phyloP scores from a whole-genome alignment of 2,113 vertebrate genomes.

The pig (Sus scrofa) region T2T-Sscrofa CM000816.6:80476001-80476500 shows the following conservation, averaged over 20 bases:
- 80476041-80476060: slow-evolving; percentile 5
- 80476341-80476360: neutral
- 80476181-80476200: neutral
- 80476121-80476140: too few species aligned
- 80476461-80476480: neutral
- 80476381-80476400: neutral
- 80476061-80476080: neutral
- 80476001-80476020: too few species aligned
- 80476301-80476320: neutral
- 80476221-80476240: neutral
- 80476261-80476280: neutral
- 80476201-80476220: neutral
- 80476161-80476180: neutral
- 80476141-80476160: too few species aligned
- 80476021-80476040: too few species aligned
- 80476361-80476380: neutral
- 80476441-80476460: neutral
- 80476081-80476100: neutral
- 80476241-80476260: neutral
- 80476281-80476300: neutral
- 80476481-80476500: neutral
- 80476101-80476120: neutral
- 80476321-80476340: neutral
- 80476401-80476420: slow-evolving; percentile 12
- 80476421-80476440: neutral